Conservation (phyloP, 2,113 vertebrate genomes). For the Elephantulus edwardii region DNA sequence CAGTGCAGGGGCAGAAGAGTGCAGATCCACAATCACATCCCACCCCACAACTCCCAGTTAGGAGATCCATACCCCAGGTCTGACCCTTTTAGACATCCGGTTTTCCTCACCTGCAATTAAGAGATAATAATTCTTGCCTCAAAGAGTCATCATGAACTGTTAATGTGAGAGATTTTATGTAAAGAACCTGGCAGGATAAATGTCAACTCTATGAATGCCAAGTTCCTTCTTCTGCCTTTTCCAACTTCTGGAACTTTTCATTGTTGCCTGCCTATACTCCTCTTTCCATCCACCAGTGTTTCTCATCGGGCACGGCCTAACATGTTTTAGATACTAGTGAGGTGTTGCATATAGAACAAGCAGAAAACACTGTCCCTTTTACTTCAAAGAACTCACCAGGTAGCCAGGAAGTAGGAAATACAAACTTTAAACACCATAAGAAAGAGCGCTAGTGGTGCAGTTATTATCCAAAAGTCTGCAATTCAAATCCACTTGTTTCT, state of each 20-base stretch:
- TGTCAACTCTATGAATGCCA: background rate
- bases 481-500: too few relatives aligned
- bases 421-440: background rate
- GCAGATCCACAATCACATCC: background rate
- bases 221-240: background rate
- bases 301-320: background rate
- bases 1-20: background rate
- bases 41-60: background rate
- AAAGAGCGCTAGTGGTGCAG: background rate
- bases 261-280: too few relatives aligned
- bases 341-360: background rate
- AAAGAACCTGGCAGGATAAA: background rate
- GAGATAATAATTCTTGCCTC: slow-evolving; percentile 9
- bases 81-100: background rate
- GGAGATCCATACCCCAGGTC: background rate
- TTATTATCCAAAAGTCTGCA: too few relatives aligned
- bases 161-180: background rate
- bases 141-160: background rate
- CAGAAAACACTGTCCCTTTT: background rate
- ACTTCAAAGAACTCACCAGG: background rate
- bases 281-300: background rate
- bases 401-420: background rate
- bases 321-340: background rate
- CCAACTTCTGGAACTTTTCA: background rate
- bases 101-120: background rate